Evolutionary conservation across 2,113 vertebrate species (phyloP).

Genomic region (Epinephelus lanceolatus): DNA sequence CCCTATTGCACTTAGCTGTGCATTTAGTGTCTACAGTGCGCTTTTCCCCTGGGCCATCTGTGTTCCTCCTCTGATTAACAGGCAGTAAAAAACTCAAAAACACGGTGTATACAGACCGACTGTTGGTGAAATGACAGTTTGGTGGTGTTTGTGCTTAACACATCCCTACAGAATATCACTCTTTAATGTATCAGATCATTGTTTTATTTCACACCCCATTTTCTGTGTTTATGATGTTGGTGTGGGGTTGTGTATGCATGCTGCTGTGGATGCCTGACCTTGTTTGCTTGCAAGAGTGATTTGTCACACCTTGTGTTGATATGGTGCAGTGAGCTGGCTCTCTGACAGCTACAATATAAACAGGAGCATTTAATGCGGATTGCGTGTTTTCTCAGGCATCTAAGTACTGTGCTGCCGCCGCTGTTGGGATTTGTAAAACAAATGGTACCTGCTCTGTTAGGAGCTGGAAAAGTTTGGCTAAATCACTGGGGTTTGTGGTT

Average conservation of each 20-base stretch:
- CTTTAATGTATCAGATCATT: conserved; percentile 48
- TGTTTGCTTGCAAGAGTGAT: conserved; percentile 57
- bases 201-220: conserved; percentile 63
- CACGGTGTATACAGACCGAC: conserved; percentile 40
- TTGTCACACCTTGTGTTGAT: conserved; percentile 64
- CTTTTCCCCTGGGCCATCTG: conserved; percentile 65
- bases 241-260: conserved; percentile 2
- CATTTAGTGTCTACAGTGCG: conserved; percentile 66
- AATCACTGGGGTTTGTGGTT: background rate
- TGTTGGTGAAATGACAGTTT: conserved; percentile 61
- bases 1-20: conserved; percentile 69
- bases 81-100: conserved; percentile 62
- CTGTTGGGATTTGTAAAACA: conserved; percentile 22
- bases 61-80: conserved; percentile 75
- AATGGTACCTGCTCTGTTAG: conserved; percentile 15
- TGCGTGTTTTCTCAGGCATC: conserved; percentile 36
- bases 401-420: conserved; percentile 1
- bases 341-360: conserved; percentile 56
- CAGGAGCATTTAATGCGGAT: conserved; percentile 40
- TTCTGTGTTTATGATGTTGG: conserved; percentile 40
- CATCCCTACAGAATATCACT: conserved; percentile 13
- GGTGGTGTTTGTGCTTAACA: conserved; percentile 40
- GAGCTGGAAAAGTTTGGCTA: conserved; percentile 17
- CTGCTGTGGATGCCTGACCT: conserved; percentile 53
- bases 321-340: conserved; percentile 62